Evolutionary conservation across 2,113 vertebrate species (phyloP).

Genomic region (Actenoides lindsayi): DNA sequence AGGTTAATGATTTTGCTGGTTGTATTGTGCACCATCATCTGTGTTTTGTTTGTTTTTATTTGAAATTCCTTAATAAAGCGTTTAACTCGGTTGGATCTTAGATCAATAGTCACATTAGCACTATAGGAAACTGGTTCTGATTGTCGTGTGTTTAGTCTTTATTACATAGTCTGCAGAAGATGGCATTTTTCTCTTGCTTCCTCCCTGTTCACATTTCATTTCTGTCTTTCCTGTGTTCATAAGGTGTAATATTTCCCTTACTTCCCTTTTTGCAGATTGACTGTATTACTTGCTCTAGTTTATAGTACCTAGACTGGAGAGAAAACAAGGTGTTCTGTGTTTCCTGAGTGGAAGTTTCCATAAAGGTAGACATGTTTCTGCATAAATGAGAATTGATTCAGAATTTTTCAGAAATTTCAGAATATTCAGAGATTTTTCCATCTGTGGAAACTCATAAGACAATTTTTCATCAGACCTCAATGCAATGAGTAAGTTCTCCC

Average conservation of each 20-base stretch:
- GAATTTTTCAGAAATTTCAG: background rate
- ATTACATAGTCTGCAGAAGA: background rate
- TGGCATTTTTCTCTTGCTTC: background rate
- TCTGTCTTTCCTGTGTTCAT: background rate
- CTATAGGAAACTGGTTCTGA: background rate
- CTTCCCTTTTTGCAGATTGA: background rate
- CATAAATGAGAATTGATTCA: background rate
- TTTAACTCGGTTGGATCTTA: background rate
- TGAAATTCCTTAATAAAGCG: background rate
- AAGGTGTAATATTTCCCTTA: background rate
- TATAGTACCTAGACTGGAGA: background rate
- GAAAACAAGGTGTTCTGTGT: background rate
- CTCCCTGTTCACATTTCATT: background rate
- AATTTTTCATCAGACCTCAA: background rate
- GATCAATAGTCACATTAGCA: background rate
- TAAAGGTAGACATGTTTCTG: background rate
- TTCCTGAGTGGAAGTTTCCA: background rate
- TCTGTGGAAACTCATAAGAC: background rate
- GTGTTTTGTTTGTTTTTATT: background rate
- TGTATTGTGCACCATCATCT: background rate
- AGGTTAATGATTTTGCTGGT: background rate
- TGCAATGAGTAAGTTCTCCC: background rate
- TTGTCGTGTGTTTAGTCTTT: background rate
- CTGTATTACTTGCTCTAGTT: background rate
- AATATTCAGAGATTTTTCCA: background rate